Evolutionary conservation across 2,888 invertebrate species (phyloP).

Genomic region (Rhogogaster chlorosoma): DNA sequence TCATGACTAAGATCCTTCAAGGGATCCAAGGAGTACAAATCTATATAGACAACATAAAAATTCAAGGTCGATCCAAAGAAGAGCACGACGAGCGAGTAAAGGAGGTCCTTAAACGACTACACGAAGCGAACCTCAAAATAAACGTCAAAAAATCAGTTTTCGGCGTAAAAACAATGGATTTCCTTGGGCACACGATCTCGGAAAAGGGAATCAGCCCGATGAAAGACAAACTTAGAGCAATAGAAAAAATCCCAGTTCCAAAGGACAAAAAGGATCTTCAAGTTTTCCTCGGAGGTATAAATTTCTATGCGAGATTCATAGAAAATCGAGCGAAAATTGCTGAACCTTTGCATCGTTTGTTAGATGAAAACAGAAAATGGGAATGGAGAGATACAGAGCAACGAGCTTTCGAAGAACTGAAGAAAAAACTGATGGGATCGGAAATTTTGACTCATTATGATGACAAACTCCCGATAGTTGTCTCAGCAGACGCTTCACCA

Average conservation of each 20-base stretch:
- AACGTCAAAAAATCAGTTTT: constrained; percentile 52
- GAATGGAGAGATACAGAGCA: constrained; percentile 2
- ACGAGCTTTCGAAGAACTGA: not conserved
- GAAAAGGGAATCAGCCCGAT: constrained; percentile 32
- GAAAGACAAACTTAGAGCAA: constrained; percentile 37
- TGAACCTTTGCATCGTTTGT: constrained; percentile 36
- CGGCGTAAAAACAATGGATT: constrained; percentile 51
- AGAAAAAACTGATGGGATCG: constrained; percentile 52
- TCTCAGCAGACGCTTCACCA: constrained; percentile 71
- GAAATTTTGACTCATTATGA: constrained; percentile 68
- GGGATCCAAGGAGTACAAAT: constrained; percentile 52
- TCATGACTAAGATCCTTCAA: constrained; percentile 50
- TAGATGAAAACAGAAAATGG: constrained; percentile 11
- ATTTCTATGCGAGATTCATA: constrained; percentile 31
- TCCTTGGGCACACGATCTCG: constrained; percentile 49
- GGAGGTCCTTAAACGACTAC: constrained; percentile 47
- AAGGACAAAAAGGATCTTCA: constrained; percentile 6
- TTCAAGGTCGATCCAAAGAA: constrained; percentile 42
- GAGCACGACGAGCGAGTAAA: constrained; percentile 50
- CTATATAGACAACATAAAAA: constrained; percentile 53
- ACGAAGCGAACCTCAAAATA: constrained; percentile 43
- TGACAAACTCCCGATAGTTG: constrained; percentile 59
- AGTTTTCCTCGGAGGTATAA: constrained; percentile 47
- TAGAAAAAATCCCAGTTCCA: constrained; percentile 44
- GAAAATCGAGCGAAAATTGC: not conserved